Evolutionary conservation across 1,140 invertebrate species (phyloP), one percentile per base, ranked within the genome.

Genomic region (Macrobrachium nipponense): DNA sequence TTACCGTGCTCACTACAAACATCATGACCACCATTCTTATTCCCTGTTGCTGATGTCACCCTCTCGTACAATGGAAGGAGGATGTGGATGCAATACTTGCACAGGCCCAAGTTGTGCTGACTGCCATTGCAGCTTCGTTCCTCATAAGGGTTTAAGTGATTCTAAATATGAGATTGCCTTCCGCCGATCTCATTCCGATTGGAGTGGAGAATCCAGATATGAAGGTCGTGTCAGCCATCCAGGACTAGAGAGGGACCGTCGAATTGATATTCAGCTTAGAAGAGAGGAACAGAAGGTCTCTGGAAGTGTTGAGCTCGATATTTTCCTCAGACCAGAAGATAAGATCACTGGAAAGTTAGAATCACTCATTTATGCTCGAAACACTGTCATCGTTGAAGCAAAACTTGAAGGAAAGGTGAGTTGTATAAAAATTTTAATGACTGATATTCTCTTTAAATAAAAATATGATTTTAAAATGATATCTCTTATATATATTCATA

Each of bases 191-290:
- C 58, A 79, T 62, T 43, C 51, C 15, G 44, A 43, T 10, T 72
- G 62, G 66, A 66, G 51, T 23, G 11, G 58, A 12, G 27, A 59
- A 20, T 82, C 75, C 14, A 66, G 17, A 12, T 59, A 36, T 18
- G 61, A 79, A 60, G 83, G 62, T 27, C 61, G 23, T 18, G 59
- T 85, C 43, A 85, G 64, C 27, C 83, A 85, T 43, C 83, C 83
- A 59, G 60, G 44, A 20, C 77, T 85, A 66, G 18, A 23, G 14
- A 85, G 59, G n/a, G 76, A 78, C 51, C 23, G 72, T 27, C 36
- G 14, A 72, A 77, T 44, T 10, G 44, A 36, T 36, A 66, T 73
- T 70, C 43, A 85, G 51, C 36, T 36, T 12, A 17, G 44, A 60
- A 51, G 11, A 18, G 58, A 15, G 36, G 83, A 75, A 70, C 64